A percentile compares a stretch with the other conserved stretches of the same genome.
phyloP scores from a whole-genome alignment of 2,888 invertebrate genomes.

The Pharmacophagus antenor region DNA sequence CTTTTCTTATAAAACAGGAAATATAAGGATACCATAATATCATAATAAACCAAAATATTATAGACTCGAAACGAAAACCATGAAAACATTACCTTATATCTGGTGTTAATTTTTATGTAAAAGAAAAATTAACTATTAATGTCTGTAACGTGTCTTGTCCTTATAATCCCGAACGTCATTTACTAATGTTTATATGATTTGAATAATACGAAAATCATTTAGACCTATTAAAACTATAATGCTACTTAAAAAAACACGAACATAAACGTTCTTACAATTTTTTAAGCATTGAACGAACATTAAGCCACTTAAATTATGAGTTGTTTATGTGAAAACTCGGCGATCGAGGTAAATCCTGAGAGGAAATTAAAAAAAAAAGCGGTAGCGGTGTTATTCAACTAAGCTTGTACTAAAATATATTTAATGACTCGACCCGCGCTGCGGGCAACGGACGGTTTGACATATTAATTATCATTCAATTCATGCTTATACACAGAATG shows the following conservation, averaged over 20 bases:
- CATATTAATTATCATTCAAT: conserved; percentile 52
- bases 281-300: conserved; percentile 14
- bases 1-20: too few species aligned
- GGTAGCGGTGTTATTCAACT: conserved; percentile 34
- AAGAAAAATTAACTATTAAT: too few species aligned
- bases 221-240: not conserved
- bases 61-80: too few species aligned
- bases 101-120: too few species aligned
- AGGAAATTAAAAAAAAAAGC: conserved; percentile 31
- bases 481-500: too few species aligned
- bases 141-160: not conserved
- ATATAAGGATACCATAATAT: too few species aligned
- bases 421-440: conserved; percentile 41
- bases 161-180: too few species aligned
- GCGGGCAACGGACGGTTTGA: conserved; percentile 38
- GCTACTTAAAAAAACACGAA: not conserved
- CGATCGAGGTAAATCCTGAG: conserved; percentile 13
- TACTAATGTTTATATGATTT: not conserved
- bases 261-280: conserved; percentile 11
- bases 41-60: too few species aligned
- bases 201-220: not conserved
- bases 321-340: conserved; percentile 17
- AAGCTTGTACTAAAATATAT: conserved; percentile 36
- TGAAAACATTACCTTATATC: too few species aligned
- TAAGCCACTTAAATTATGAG: conserved; percentile 16